Evolutionary conservation across 2,888 invertebrate genomes (phyloP), one percentile per base, ranked within the genome.

Genomic region (Rhagonycha lutea): DNA sequence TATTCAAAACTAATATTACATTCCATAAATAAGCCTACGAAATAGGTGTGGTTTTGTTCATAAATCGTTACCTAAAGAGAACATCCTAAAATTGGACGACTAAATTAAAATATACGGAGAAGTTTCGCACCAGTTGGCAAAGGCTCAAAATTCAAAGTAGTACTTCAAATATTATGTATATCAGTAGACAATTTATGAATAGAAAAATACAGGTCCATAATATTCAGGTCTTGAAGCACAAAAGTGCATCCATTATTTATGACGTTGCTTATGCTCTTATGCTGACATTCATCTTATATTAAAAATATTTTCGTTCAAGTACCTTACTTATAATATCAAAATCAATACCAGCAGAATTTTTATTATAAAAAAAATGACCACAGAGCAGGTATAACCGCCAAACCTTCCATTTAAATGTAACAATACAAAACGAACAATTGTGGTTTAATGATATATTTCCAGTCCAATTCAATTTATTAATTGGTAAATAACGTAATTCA

Each of bases 111-210:
- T 29, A 24, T 63, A 76, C 62, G 65, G 14, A 69, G 69, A 69
- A 65, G 10, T 29, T 18, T 12, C 60, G 75, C 47, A 74, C 72
- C 11, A 65, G 14, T 29, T 73, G 60, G 65, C 14, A 24, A 73
- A 28, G 11, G 47, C 70, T 28, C 47, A 47, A 61, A 29, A 28
- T 61, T n/a, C 75, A 18, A 26, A 76, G 24, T 68, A 76, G 24
- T 68, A 71, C 68, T 68, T 68, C 4, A 74, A 32, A 63, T 65
- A 29, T 28, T 79, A 75, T 62, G 63, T 68, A 68, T 10, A 29
- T 14, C 29, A 29, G 18, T 2, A 68, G 12, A 63, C 7, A 47
- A 47, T 47, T 47, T 47, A 47, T n/a, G 47, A 47, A 47, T n/a
- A n/a, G 47, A 12, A 47, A 47, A 47, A 47, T 47, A 47, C n/a